These are phyloP conservation scores for Garrulus glandarius DNA, from an alignment of 2,797 vertebrate genomes.

Conservation along the genomic window DNA sequence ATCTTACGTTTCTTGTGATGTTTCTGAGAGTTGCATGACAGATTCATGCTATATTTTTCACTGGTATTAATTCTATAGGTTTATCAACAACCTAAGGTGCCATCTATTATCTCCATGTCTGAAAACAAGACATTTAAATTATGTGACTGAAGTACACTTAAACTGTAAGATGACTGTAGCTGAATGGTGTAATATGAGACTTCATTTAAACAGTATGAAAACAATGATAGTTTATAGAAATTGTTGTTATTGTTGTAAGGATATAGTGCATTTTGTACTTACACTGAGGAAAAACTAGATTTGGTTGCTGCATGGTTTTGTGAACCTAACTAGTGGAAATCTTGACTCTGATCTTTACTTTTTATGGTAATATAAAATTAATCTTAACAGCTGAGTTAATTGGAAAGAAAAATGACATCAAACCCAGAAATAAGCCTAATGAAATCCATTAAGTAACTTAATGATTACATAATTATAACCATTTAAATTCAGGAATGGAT, in stretches of 20 bases:
- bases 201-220: not conserved
- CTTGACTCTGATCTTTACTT: slow-evolving; percentile 19
- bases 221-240: not conserved
- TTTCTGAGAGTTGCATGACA: not conserved
- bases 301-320: not conserved
- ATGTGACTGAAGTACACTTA: not conserved
- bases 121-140: not conserved
- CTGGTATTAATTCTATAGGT: not conserved
- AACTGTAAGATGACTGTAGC: not conserved
- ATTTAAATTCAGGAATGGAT: slow-evolving; percentile 57
- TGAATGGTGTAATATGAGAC: not conserved
- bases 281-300: not conserved
- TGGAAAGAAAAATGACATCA: slow-evolving; percentile 63
- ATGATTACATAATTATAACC: slow-evolving; percentile 54
- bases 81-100: not conserved
- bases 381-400: slow-evolving; percentile 65
- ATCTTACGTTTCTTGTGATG: not conserved
- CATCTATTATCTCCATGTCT: not conserved
- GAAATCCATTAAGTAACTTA: slow-evolving; percentile 67
- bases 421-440: slow-evolving; percentile 56
- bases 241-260: not conserved
- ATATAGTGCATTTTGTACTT: not conserved
- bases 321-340: not conserved
- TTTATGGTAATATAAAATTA: slow-evolving; percentile 47
- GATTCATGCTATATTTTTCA: not conserved